These are phyloP conservation scores for Rhingia campestris DNA, from an alignment of 2,888 invertebrate genomes.

Conservation along the genomic window DNA sequence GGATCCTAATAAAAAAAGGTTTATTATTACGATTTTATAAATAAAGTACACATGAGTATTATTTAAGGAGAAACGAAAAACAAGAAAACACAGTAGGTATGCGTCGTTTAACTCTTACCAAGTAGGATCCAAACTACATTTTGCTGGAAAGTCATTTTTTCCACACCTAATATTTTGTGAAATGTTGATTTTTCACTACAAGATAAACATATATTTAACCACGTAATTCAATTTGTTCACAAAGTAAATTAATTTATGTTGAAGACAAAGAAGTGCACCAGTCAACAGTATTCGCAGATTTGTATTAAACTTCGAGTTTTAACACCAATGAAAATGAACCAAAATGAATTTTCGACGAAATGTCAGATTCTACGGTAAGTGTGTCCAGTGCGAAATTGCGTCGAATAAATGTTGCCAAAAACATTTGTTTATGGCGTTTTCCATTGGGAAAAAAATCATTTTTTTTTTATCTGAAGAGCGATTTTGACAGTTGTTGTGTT, in stretches of 20 bases:
- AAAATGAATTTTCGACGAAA: not conserved
- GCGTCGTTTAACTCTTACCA: conserved; percentile 41
- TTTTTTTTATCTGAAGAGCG: too few species aligned
- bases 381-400: too few species aligned
- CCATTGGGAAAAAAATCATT: too few species aligned
- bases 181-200: not conserved
- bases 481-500: too few species aligned
- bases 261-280: conserved; percentile 36
- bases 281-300: conserved; percentile 9
- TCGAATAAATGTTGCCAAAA: too few species aligned
- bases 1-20: conserved; percentile 39
- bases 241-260: not conserved
- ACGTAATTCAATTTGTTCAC: not conserved
- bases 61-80: not conserved
- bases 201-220: not conserved
- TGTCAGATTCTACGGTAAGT: too few species aligned
- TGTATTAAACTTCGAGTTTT: not conserved
- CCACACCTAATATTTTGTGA: not conserved
- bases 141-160: conserved; percentile 39
- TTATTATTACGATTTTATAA: not conserved
- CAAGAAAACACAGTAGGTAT: conserved; percentile 4
- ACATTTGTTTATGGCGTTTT: too few species aligned
- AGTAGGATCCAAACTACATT: conserved; percentile 46
- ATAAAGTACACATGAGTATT: not conserved
- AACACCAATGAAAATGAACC: not conserved